Evolutionary conservation across 2,113 vertebrate genomes (phyloP), one percentile per base, ranked within the genome.

Genomic region (Pica pica): DNA sequence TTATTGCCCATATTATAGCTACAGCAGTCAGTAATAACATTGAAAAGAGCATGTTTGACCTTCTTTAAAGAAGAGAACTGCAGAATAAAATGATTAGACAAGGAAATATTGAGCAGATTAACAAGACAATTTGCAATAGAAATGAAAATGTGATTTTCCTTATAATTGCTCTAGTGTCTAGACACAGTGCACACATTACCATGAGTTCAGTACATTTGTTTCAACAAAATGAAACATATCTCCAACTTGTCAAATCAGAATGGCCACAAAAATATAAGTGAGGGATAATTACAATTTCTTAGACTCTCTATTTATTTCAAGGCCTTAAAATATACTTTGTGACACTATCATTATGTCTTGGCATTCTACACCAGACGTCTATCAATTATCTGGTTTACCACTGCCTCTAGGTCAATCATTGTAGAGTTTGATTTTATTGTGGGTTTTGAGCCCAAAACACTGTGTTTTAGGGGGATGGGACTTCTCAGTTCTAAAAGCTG

Each of bases 91-190:
- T 93, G 19, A 88, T 90, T 83, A 90, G 26, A 52, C 52, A 75
- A 93, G 79, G 90, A 95, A 93, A 88, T 93, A 93, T 74, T 75
- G 90, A 92, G 37, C 37, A 95, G 71, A 96, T 92, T 96, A 96
- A 93, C 76, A 90, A 78, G 90, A 92, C 75, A 92, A 75, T 93
- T 96, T 94, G 71, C 79, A 78, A 74, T 78, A 90, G 94, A 93
- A 96, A 95, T 92, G 88, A 94, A 93, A 96, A 94, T 90, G 68
- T 73, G 74, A 93, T 95, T 92, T 96, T 93, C 85, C 20, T 89
- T 79, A 57, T 89, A 92, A 96, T 82, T 92, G 67, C 65, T 65
- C 56, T 69, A 21, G 52, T 94, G 93, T 94, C 96, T 97, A 95
- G 94, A 95, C 91, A 82, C 26, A 92, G 63, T 37, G 50, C 50